Evolutionary conservation across 2,113 vertebrate species (phyloP).

Genomic region (Reinhardtius hippoglossoides): DNA sequence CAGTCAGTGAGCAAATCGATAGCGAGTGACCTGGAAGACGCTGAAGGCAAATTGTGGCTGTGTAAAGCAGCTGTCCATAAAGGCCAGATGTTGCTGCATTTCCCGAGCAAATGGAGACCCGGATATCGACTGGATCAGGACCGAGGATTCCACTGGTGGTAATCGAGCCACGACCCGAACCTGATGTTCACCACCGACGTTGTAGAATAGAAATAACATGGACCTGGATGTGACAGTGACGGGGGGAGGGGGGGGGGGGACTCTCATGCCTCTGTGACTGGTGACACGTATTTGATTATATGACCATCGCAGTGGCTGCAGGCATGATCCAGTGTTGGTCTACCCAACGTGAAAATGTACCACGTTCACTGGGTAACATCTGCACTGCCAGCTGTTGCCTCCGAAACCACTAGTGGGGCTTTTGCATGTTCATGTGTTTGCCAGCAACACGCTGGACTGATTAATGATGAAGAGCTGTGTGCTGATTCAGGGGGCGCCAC

Average conservation of each 20-base stretch:
- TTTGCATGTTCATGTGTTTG: neutral
- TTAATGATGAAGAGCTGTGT: no score
- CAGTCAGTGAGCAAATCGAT: conserved; percentile 61
- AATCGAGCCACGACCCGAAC: neutral
- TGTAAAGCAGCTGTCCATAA: conserved; percentile 55
- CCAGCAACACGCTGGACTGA: neutral
- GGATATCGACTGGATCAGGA: conserved; percentile 7
- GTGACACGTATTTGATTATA: neutral
- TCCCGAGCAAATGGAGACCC: neutral
- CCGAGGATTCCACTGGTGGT: conserved; percentile 18
- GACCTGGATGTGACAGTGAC: neutral
- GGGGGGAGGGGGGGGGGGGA: no score
- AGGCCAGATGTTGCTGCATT: conserved; percentile 66
- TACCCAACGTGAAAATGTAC: no score
- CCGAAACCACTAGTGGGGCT: neutral
- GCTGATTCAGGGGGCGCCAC: no score
- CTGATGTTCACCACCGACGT: neutral
- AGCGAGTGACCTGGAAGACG: conserved; percentile 64
- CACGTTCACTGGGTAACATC: conserved; percentile 37
- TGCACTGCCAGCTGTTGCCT: conserved; percentile 41
- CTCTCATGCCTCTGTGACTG: neutral
- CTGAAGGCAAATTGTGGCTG: conserved; percentile 38
- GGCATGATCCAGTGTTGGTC: neutral
- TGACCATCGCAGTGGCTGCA: neutral
- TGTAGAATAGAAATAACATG: neutral